These are phyloP conservation scores for Dolichoris vasculosae DNA, from an alignment of 1,140 invertebrate genomes.

Conservation along the genomic window DNA sequence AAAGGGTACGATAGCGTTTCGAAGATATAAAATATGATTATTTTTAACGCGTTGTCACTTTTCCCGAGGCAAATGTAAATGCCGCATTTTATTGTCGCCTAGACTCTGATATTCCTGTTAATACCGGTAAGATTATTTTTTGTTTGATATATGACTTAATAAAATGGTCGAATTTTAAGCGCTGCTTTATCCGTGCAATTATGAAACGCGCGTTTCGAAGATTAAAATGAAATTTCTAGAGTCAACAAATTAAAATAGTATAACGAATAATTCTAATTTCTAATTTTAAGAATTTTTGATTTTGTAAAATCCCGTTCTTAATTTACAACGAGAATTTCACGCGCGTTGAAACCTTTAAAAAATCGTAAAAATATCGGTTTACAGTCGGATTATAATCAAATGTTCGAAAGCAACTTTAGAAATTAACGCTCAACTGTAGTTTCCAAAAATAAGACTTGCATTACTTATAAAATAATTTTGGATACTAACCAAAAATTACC, in stretches of 20 bases:
- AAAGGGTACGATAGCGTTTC: conserved; percentile 1
- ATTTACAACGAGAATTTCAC: background rate
- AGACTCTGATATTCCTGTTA: background rate
- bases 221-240: background rate
- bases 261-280: background rate
- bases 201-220: background rate
- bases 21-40: conserved; percentile 33
- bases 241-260: background rate
- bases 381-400: background rate
- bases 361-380: background rate
- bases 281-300: background rate
- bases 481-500: conserved; percentile 28
- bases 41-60: conserved; percentile 11
- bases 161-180: conserved; percentile 6
- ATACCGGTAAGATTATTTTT: background rate
- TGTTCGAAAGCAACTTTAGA: background rate
- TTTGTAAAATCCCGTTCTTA: background rate
- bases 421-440: background rate
- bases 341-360: background rate
- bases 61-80: background rate
- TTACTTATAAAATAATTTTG: conserved; percentile 41
- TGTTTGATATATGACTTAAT: conserved; percentile 20
- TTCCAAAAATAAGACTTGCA: conserved; percentile 25
- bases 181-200: background rate
- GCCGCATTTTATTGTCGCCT: background rate